These are phyloP conservation scores for Tetragonisca angustula DNA, from an alignment of 2,888 invertebrate genomes.

Conservation along the genomic window DNA sequence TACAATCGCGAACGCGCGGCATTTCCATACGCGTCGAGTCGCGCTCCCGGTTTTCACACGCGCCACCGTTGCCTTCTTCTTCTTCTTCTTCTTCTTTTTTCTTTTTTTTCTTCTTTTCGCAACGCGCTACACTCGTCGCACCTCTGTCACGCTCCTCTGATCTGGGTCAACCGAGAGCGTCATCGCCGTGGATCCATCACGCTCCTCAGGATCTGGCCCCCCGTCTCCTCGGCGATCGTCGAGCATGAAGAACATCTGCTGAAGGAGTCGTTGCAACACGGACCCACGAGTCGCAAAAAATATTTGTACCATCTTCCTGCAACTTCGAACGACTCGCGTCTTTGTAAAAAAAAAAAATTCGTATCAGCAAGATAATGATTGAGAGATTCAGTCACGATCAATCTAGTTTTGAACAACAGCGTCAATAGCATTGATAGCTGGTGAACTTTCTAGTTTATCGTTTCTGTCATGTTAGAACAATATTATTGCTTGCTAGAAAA, in stretches of 20 bases:
- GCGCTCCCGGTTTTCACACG: slow-evolving; percentile 76
- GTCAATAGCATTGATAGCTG: too few species aligned
- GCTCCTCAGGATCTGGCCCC: slow-evolving; percentile 6
- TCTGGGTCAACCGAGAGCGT: slow-evolving; percentile 50
- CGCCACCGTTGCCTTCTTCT: slow-evolving; percentile 71
- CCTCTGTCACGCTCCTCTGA: slow-evolving; percentile 51
- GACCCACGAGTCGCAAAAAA: too few species aligned
- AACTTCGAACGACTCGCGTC: too few species aligned
- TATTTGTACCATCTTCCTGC: too few species aligned
- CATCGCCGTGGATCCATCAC: slow-evolving; percentile 8
- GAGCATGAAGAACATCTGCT: slow-evolving; percentile 9
- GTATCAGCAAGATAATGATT: too few species aligned
- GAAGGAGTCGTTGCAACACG: neutral
- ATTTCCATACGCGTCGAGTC: slow-evolving; percentile 79
- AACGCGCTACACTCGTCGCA: slow-evolving; percentile 13
- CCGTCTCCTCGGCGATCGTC: slow-evolving; percentile 25
- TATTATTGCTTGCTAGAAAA: too few species aligned
- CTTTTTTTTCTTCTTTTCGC: slow-evolving; percentile 24
- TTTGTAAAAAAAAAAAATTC: too few species aligned
- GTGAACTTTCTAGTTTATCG: too few species aligned
- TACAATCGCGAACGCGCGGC: slow-evolving; percentile 80
- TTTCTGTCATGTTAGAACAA: too few species aligned
- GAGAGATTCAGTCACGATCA: too few species aligned
- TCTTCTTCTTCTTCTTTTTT: too few species aligned
- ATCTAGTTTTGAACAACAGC: too few species aligned